Conservation (phyloP, 2,113 vertebrate species). For the Eulacestoma nigropectus region DNA sequence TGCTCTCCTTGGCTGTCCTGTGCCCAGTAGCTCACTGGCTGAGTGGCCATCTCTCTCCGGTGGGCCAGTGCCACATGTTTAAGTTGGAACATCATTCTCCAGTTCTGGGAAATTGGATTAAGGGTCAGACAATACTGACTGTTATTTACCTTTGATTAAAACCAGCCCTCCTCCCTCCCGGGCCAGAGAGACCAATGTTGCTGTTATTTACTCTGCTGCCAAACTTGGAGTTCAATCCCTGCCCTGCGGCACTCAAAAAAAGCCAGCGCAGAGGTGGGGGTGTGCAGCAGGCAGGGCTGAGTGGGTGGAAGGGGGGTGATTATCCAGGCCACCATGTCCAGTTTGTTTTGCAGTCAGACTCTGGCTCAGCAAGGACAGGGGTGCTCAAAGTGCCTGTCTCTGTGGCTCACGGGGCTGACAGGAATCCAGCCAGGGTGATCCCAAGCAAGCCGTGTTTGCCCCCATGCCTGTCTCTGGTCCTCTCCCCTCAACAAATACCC, state of each 20-base stretch:
- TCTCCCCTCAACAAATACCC: neutral
- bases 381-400: neutral
- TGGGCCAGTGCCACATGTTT: neutral
- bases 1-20: neutral
- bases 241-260: slow-evolving; percentile 39
- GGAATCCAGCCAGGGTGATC: neutral
- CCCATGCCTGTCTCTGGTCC: neutral
- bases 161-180: neutral
- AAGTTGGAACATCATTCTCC: slow-evolving; percentile 31
- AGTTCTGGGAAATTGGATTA: slow-evolving; percentile 61
- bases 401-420: neutral
- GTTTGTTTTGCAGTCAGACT: neutral
- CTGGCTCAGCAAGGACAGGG: neutral
- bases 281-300: neutral
- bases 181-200: slow-evolving; percentile 16
- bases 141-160: slow-evolving; percentile 69
- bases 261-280: neutral
- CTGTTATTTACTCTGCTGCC: slow-evolving; percentile 61
- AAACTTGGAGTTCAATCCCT: slow-evolving; percentile 44
- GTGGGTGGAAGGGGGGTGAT: neutral
- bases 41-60: neutral
- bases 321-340: neutral
- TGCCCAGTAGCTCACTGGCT: neutral
- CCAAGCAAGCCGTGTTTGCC: neutral
- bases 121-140: slow-evolving; percentile 46